A percentile compares a stretch with the other conserved stretches of the same genome.
Evolutionary conservation across 2,888 invertebrate genomes (phyloP).

Genomic region (Epinotia nisella): DNA sequence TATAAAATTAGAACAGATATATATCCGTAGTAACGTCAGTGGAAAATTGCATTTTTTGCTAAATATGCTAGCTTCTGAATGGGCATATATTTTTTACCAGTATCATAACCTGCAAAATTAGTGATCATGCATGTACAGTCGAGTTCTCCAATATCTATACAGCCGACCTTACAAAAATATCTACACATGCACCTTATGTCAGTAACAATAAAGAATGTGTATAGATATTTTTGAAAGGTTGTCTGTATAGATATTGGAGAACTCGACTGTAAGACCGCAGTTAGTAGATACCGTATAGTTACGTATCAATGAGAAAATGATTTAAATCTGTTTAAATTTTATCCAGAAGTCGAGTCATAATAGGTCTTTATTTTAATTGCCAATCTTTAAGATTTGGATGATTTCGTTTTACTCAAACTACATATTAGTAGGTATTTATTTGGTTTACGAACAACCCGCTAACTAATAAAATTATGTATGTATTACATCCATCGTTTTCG

Average conservation of each 20-base stretch:
- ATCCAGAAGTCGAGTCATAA: constrained; percentile 20
- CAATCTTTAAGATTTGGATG: constrained; percentile 42
- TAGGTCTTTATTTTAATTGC: constrained; percentile 25
- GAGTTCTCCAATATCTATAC: no score
- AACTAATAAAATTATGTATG: neutral
- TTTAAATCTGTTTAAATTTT: neutral
- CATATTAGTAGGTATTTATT: constrained; percentile 31
- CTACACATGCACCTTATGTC: no score
- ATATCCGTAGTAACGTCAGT: neutral
- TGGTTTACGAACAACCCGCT: constrained; percentile 15
- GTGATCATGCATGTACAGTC: neutral
- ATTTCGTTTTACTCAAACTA: constrained; percentile 38
- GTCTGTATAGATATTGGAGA: no score
- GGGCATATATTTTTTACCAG: neutral
- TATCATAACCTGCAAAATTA: neutral
- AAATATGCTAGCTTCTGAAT: neutral
- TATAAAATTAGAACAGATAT: constrained; percentile 11
- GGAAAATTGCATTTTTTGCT: neutral
- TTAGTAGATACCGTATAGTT: no score
- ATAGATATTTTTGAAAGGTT: no score
- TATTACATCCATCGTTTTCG: constrained; percentile 8
- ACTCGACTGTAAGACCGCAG: no score
- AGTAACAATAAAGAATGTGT: no score
- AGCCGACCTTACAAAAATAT: no score
- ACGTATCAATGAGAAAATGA: no score